Evolutionary conservation across 1,140 invertebrate genomes (phyloP), one percentile per base, ranked within the genome.

Genomic region (Propsilocerus akamusi): DNA sequence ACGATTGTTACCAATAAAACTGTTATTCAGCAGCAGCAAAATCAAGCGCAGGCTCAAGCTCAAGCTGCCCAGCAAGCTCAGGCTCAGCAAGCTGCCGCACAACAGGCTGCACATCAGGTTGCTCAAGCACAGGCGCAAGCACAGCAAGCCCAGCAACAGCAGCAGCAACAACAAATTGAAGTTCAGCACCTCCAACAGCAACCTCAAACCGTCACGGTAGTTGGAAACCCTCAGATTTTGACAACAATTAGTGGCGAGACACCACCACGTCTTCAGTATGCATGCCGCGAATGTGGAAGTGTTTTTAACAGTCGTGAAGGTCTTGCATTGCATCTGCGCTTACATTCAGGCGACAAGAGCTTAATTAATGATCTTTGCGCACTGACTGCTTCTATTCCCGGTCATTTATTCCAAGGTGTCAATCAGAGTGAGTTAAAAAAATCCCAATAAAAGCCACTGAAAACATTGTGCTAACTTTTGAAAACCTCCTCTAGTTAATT

Each of bases 361-460:
- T 80, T 84, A 58, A 82, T 86, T 49, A 89, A 85, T 53, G 84
- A 88, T 67, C 71, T 87, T 57, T 90, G 86, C 68, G 83, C 82
- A 47, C 69, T 84, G 53, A 83, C 81, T 25, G 80, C 81, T 46
- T 78, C 81, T 41, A 70, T 84, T 58, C 78, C 78, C 49, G 75
- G 76, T 50, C 73, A 76, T 56, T 75, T 76, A 49, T 64, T 76
- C 14, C 34, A 41, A 20, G 34, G 34, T 20, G 34, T 41, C 11
- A 41, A 41, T 41, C 34, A 41, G 22, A 41, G 34, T 41, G 22
- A 41, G 14, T 41, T 37, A 30, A 30, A 30, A 30, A 3, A 12
- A 10, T 30, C 14, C 20, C 8, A 17, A 37, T 14, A 17, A 37
- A 17, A 12, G 20, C n/a, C 20, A n/a, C 32, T 34, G 5, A 4